A percentile compares a stretch with the other conserved stretches of the same genome.
Conservation (phyloP, 2,888 invertebrate genomes). For the Hybos culiciformis region DNA sequence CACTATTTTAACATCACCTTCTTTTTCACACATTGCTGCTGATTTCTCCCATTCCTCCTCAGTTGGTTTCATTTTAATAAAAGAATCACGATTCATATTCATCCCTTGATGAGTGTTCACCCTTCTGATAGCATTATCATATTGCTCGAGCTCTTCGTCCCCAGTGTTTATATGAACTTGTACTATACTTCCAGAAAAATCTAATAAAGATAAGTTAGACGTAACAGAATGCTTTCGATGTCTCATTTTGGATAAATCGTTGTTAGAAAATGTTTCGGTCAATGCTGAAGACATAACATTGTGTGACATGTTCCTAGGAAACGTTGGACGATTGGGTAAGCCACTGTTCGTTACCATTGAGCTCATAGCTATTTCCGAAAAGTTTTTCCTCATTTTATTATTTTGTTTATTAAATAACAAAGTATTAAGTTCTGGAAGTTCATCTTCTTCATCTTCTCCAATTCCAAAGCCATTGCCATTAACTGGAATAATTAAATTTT, state of each 20-base stretch:
- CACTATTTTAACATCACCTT: conserved; percentile 13
- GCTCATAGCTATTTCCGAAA: conserved; percentile 34
- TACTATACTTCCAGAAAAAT: conserved; percentile 59
- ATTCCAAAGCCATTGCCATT: not conserved
- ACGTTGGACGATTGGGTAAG: conserved; percentile 32
- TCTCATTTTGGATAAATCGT: conserved; percentile 40
- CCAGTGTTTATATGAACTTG: conserved; percentile 49
- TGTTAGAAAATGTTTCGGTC: conserved; percentile 28
- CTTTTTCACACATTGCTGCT: conserved; percentile 13
- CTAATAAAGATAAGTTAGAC: conserved; percentile 57
- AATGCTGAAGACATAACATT: conserved; percentile 28
- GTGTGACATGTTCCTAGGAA: conserved; percentile 35
- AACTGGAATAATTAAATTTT: too few species aligned
- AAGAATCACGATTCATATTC: conserved; percentile 29
- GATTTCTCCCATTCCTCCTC: conserved; percentile 25
- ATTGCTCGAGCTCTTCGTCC: conserved; percentile 33
- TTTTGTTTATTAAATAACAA: conserved; percentile 30
- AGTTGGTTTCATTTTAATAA: conserved; percentile 31
- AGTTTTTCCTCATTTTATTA: conserved; percentile 32
- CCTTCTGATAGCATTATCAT: conserved; percentile 31
- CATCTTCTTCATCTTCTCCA: conserved; percentile 43
- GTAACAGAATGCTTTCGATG: conserved; percentile 52
- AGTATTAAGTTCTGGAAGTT: conserved; percentile 33
- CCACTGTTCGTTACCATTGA: conserved; percentile 28
- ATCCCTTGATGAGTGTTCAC: conserved; percentile 28